Percentiles rank a stretch among this genome's conserved stretches.
phyloP scores from a whole-genome alignment of 23 tunicate genomes.

The Phallusia fumigata region DNA sequence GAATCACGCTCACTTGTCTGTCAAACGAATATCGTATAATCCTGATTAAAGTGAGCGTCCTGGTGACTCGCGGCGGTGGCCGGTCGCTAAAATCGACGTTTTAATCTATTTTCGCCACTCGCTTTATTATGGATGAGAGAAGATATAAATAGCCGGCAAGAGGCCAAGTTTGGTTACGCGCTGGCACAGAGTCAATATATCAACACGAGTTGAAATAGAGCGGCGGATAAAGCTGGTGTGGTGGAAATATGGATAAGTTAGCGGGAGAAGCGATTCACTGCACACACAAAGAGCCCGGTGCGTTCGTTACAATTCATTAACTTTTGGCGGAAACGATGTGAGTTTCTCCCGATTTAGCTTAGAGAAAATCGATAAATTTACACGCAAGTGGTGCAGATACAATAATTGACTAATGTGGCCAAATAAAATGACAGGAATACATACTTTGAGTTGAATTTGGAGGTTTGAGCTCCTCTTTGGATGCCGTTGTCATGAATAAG shows the following conservation, averaged over 20 bases:
- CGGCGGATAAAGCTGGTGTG: not conserved
- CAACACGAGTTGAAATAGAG: constrained; percentile 1
- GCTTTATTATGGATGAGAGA: not conserved
- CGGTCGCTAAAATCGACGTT: not conserved
- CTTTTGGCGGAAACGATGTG: too few species aligned
- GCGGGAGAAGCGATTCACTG: not conserved
- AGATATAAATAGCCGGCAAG: not conserved
- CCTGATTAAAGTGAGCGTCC: too few species aligned
- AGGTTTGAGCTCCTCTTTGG: constrained; percentile 19
- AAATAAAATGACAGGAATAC: not conserved
- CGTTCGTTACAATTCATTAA: too few species aligned
- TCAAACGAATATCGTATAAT: not conserved
- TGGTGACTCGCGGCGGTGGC: constrained; percentile 2
- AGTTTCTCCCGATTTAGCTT: too few species aligned
- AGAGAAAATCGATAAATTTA: too few species aligned
- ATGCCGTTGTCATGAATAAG: constrained; percentile 44
- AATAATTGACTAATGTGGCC: not conserved
- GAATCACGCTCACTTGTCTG: constrained; percentile 71
- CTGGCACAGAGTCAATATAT: not conserved
- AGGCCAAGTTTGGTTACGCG: constrained; percentile 5
- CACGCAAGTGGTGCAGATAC: too few species aligned
- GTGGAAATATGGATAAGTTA: not conserved
- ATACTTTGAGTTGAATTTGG: constrained; percentile 31
- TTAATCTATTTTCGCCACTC: not conserved
- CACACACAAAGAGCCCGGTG: not conserved